Evolutionary conservation across 2,113 vertebrate genomes (phyloP), one percentile per base, ranked within the genome.

Genomic region (Silurus meridionalis): DNA sequence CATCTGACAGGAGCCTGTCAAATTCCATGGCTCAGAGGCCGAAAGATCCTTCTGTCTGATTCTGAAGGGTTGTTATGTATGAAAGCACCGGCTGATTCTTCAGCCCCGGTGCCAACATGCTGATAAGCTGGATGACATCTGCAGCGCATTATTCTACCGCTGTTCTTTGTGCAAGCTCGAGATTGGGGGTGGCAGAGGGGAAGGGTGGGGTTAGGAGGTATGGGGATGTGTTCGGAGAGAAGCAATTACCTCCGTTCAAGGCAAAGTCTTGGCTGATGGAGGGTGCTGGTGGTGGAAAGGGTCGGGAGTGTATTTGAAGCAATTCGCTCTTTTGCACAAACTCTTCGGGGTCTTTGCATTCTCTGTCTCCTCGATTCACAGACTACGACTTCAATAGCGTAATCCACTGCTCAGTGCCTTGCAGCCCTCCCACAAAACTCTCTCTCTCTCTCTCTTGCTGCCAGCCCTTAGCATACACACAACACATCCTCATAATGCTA

Each of bases 31-130:
- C 89, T 90, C 55, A 5, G 53, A 71, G 86, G 83, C 85, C 86
- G 77, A 90, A 84, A 88, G 89, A 90, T 90, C 85, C 80, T 86
- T 86, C 66, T 83, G 87, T 90, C 86, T 90, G 91, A 90, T 89
- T 91, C 86, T 90, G 91, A 90, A 88, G 87, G 89, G 90, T 88
- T 90, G 89, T 90, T 91, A 89, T 87, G 91, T 90, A 91, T 90
- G 86, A 90, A 91, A 90, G 90, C 75, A 37, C 74, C 25, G 88
- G 67, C 87, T 86, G 91, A 89, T 86, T 91, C 83, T 88, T 89
- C 89, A 87, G 91, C 87, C 87, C 79, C 85, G 84, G 82, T 87
- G 87, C 88, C 88, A 89, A 83, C 84, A 89, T 85, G 69, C 88
- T 89, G 90, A 90, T 91, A 90, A 90, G 90, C 88, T 28, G 86